Evolutionary conservation across 2,113 vertebrate genomes (phyloP).

Genomic region (Syrmaticus mikado): DNA sequence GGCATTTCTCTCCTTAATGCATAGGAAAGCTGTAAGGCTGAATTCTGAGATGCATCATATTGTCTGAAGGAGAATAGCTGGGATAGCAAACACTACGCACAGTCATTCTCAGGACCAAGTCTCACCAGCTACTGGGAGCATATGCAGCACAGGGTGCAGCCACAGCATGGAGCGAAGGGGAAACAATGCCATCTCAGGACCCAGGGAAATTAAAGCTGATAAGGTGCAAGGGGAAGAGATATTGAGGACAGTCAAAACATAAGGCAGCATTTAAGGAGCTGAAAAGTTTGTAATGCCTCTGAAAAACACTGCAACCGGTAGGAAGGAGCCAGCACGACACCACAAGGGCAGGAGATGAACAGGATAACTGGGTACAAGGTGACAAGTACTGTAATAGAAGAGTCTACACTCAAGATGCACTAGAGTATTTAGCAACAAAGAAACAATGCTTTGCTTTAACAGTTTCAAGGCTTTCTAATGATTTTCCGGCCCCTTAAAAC

Average conservation of each 20-base stretch:
- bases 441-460: background rate
- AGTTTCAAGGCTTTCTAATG: background rate
- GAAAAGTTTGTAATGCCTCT: background rate
- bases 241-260: background rate
- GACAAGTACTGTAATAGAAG: background rate
- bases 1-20: background rate
- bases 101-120: background rate
- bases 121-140: background rate
- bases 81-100: background rate
- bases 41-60: background rate
- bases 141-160: accelerated
- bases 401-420: background rate
- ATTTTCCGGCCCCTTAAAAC: accelerated
- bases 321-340: background rate
- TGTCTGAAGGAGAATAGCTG: background rate
- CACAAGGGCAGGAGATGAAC: background rate
- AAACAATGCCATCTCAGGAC: background rate
- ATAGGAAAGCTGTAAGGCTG: background rate
- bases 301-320: background rate
- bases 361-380: background rate
- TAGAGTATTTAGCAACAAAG: background rate
- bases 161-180: background rate
- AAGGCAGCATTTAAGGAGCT: background rate
- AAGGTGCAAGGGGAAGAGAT: background rate
- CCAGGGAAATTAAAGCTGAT: background rate